phyloP scores from a whole-genome alignment of 2,888 invertebrate genomes.

The Drosophila maculinotata region DNA sequence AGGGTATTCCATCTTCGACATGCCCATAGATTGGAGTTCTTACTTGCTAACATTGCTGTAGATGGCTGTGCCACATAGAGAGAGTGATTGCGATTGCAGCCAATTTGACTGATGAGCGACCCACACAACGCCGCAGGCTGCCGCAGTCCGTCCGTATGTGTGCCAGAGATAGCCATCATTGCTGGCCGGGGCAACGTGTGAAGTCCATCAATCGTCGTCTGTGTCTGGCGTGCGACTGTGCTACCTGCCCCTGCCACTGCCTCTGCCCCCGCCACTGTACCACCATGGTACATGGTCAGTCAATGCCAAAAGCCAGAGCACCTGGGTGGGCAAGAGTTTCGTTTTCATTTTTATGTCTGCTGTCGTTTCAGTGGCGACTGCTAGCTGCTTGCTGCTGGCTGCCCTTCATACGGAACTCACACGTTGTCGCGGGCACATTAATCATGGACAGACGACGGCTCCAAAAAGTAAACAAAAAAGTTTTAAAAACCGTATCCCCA shows the following conservation, averaged over 20 bases:
- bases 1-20: conserved; percentile 1
- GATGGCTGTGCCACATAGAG: conserved; percentile 25
- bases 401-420: conserved; percentile 76
- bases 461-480: conserved; percentile 42
- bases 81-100: conserved; percentile 58
- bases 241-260: conserved; percentile 43
- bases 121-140: conserved; percentile 70
- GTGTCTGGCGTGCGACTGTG: conserved; percentile 70
- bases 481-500: conserved; percentile 45
- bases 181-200: conserved; percentile 69
- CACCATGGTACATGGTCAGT: conserved; percentile 20
- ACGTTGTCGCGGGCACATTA: conserved; percentile 77
- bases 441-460: conserved; percentile 60
- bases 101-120: conserved; percentile 80
- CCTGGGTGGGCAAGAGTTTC: conserved; percentile 76
- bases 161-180: conserved; percentile 66
- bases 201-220: conserved; percentile 80
- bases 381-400: conserved; percentile 10
- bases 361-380: conserved; percentile 30
- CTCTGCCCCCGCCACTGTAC: conserved; percentile 3
- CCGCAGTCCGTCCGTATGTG: conserved; percentile 3
- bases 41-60: conserved; percentile 9
- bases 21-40: not conserved
- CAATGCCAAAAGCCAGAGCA: conserved; percentile 52
- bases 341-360: conserved; percentile 75